phyloP scores from a whole-genome alignment of 2,113 vertebrate genomes.

The Rhabdornis inornatus region DNA sequence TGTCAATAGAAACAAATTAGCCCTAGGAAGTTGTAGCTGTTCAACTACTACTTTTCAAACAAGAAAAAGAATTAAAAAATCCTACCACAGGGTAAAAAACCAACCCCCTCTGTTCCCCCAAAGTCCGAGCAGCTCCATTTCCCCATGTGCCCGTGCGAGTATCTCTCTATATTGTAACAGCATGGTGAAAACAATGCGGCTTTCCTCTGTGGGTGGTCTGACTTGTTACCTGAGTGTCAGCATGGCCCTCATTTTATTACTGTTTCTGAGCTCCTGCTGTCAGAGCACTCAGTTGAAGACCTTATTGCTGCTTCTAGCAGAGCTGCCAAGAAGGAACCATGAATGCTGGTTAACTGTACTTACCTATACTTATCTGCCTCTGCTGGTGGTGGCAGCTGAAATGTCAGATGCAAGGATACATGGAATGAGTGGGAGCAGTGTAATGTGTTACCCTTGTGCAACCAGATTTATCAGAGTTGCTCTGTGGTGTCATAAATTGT shows the following conservation, averaged over 20 bases:
- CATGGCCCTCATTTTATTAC: background rate
- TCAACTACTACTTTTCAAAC: background rate
- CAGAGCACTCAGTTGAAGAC: background rate
- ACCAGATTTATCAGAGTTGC: background rate
- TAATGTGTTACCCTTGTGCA: background rate
- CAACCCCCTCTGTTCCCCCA: rapidly evolving
- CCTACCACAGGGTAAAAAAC: background rate
- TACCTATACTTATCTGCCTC: background rate
- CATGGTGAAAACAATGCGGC: background rate
- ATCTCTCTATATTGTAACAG: background rate
- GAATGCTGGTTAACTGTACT: background rate
- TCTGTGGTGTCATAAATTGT: background rate
- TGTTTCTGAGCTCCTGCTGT: rapidly evolving
- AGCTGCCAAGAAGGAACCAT: background rate
- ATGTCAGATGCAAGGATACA: background rate
- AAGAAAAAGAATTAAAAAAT: background rate
- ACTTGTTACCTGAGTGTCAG: background rate
- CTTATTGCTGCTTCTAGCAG: background rate
- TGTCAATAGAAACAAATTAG: background rate
- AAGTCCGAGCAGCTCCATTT: background rate
- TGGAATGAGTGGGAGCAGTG: background rate
- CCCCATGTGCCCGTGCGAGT: background rate
- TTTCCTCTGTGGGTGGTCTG: background rate
- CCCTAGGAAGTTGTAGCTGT: background rate
- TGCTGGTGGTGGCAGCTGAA: background rate